These are phyloP conservation scores for Zophobas morio DNA, from an alignment of 1,140 invertebrate genomes.

Conservation along the genomic window DNA sequence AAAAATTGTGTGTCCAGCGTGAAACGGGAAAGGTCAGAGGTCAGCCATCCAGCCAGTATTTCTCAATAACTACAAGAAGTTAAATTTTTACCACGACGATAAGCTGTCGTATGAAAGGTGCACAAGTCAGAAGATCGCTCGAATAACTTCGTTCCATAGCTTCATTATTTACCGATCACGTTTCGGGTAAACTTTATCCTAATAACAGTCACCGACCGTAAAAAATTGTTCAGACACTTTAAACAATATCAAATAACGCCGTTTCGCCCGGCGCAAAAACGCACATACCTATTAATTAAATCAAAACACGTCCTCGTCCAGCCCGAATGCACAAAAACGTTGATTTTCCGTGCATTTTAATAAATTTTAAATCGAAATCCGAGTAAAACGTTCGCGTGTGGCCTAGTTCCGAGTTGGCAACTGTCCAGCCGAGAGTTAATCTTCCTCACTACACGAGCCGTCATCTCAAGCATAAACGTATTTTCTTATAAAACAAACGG, in stretches of 20 bases:
- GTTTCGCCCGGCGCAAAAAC: background rate
- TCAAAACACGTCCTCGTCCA: too few species aligned
- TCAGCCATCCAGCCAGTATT: too few species aligned
- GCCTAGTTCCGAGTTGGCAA: constrained; percentile 33
- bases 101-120: background rate
- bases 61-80: too few species aligned
- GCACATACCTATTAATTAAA: too few species aligned
- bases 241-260: background rate
- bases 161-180: constrained; percentile 41
- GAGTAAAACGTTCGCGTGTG: constrained; percentile 15
- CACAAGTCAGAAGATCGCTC: constrained; percentile 10
- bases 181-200: constrained; percentile 29
- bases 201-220: constrained; percentile 23
- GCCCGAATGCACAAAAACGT: too few species aligned
- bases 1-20: too few species aligned
- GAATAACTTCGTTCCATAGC: constrained; percentile 16
- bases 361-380: background rate
- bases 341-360: too few species aligned
- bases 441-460: constrained; percentile 27
- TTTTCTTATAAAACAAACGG: constrained; percentile 17
- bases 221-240: constrained; percentile 21
- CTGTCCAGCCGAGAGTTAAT: constrained; percentile 28
- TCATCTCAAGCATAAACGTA: constrained; percentile 32
- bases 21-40: too few species aligned
- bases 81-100: background rate